Base-by-base conservation (phyloP, 2,888 invertebrate species). In the Stenurella melanura region DNA sequence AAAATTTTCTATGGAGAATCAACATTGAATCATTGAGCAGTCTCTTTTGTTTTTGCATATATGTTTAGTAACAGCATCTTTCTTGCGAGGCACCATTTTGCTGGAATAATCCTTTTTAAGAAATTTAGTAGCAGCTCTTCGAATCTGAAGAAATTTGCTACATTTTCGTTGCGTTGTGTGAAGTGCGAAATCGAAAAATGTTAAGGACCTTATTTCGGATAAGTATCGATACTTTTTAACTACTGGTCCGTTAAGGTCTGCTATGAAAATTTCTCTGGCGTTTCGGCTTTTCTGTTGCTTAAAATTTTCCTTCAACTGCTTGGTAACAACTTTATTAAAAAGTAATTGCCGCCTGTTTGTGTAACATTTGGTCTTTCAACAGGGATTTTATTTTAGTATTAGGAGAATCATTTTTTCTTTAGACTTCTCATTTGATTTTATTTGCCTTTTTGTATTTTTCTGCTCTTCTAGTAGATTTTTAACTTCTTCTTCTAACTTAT, bases 151-250 rank as follows among this genome's bases (percentile, higher is more conserved):
- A 42, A 42, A 42, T 42, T 42, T 42, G 42, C 42, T 42, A 12
- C 42, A 12, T 42, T 42, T 42, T 4, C 42, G 42, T 42, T 42
- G 12, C 42, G 4, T 42, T 42, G 12, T 2, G 42, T 12, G 42
- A 42, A 42, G 42, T 42, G 42, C 42, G 42, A 42, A 42, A 42
- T 42, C 42, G 42, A 42, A 42, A 42, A 42, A 42, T 42, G 42
- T 42, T 42, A 42, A 42, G 42, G 42, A 42, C 42, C 42, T 42
- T 11, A 42, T 42, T 42, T 42, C 42, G 42, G 42, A 42, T 15
- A 42, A 42, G 42, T 42, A 42, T 42, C 42, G 42, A 42, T 42
- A 42, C 42, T 42, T 42, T 42, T 42, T 42, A 42, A 42, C 42
- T 42, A 42, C 42, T 42, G 42, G 42, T 42, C 42, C 42, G 42